phyloP scores from a whole-genome alignment of 2,113 vertebrate species.

The Xenopus tropicalis region UCB_Xtro_10.0 CM004450.2:2281001-2281500 shows the following conservation, averaged over 20 bases:
- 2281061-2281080: neutral
- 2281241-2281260: no score
- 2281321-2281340: neutral
- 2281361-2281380: neutral
- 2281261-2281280: no score
- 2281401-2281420: slow-evolving; percentile 21
- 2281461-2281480: slow-evolving; percentile 40
- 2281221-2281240: no score
- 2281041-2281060: slow-evolving; percentile 35
- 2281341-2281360: neutral
- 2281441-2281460: slow-evolving; percentile 40
- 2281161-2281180: no score
- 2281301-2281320: neutral
- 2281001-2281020: slow-evolving; percentile 41
- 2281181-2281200: no score
- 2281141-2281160: no score
- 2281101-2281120: slow-evolving; percentile 20
- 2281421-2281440: slow-evolving; percentile 17
- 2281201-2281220: no score
- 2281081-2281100: neutral
- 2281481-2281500: slow-evolving; percentile 35
- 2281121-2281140: neutral
- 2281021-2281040: slow-evolving; percentile 33
- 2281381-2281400: neutral
- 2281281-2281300: no score